Percentiles rank a stretch among this genome's conserved stretches.
Conservation (phyloP, 2,113 vertebrate species). For the Chlorodrepanis virens region DNA sequence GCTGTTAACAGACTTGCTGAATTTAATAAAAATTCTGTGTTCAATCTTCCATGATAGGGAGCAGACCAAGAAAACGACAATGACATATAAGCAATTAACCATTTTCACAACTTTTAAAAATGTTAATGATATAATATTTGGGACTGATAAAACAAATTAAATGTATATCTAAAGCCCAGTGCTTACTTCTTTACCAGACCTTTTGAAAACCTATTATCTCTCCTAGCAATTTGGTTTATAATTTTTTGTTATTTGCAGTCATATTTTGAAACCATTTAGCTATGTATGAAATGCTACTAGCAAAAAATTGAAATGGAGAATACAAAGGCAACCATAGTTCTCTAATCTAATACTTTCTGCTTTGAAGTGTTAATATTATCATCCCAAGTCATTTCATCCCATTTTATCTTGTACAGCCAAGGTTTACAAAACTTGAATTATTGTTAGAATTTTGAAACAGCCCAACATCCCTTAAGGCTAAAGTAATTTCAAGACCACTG, state of each 20-base stretch:
- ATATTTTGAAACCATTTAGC: neutral
- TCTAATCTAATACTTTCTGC: neutral
- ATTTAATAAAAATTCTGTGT: neutral
- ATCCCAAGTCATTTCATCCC: neutral
- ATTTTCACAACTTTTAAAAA: neutral
- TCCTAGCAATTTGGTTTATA: neutral
- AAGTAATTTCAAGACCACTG: neutral
- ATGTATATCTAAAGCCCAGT: neutral
- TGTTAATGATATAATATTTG: neutral
- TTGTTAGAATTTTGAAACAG: neutral
- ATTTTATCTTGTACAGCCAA: neutral
- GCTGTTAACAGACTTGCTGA: neutral
- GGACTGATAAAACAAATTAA: neutral
- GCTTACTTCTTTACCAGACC: neutral
- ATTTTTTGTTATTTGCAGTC: neutral
- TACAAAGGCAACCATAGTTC: neutral
- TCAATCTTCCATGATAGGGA: rapidly evolving
- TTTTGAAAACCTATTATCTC: neutral
- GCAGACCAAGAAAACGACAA: neutral
- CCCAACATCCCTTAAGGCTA: neutral
- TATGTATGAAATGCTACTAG: neutral
- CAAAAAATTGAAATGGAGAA: neutral
- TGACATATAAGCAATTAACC: neutral
- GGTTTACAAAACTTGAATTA: neutral
- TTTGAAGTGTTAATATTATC: neutral